Evolutionary conservation across 64 coral and sea anemone genomes (phyloP).

Genomic region (Pocillopora verrucosa): DNA sequence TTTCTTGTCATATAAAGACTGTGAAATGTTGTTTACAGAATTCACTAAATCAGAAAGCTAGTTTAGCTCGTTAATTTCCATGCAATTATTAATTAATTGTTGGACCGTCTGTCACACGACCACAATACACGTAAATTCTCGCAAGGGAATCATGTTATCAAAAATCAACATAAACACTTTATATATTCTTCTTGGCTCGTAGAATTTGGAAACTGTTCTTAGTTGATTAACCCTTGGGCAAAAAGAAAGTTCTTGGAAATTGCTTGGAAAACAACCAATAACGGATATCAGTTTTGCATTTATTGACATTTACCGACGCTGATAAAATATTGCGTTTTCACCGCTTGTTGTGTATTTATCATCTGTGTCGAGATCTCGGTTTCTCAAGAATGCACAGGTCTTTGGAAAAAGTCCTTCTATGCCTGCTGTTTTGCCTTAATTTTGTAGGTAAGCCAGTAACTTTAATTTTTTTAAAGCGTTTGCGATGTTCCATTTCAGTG

Average conservation of each 20-base stretch:
- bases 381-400: slow-evolving; percentile 23
- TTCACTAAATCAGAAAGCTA: slow-evolving; percentile 58
- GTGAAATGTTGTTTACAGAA: slow-evolving; percentile 4
- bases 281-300: not conserved
- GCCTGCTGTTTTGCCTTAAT: slow-evolving; percentile 41
- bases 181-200: not conserved
- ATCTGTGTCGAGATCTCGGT: slow-evolving; percentile 20
- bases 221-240: not conserved
- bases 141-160: slow-evolving; percentile 13
- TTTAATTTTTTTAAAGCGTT: not conserved
- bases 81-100: slow-evolving; percentile 50
- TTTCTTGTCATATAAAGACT: not conserved
- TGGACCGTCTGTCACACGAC: slow-evolving; percentile 7
- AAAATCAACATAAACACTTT: slow-evolving; percentile 1
- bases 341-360: slow-evolving; percentile 47
- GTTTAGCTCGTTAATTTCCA: slow-evolving; percentile 50
- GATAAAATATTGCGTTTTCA: slow-evolving; percentile 22
- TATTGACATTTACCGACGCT: slow-evolving; percentile 27
- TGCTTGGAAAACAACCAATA: not conserved
- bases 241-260: not conserved
- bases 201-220: not conserved
- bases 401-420: slow-evolving; percentile 12
- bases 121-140: slow-evolving; percentile 37
- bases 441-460: slow-evolving; percentile 22
- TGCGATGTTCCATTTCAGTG: not conserved